phyloP scores from a whole-genome alignment of 1,140 invertebrate genomes.

The Achroia grisella region DNA sequence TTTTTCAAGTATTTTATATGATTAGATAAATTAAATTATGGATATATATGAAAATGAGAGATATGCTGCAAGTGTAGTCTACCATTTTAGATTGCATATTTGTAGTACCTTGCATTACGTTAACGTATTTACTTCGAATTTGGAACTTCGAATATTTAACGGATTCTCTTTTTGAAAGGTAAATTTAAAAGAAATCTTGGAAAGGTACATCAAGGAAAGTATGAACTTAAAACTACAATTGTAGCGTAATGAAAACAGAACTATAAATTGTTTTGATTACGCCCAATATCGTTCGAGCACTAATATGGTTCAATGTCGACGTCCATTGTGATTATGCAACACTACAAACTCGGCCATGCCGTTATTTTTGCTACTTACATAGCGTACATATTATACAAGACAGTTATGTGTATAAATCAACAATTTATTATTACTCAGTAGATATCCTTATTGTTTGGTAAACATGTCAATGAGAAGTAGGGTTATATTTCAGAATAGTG shows the following conservation, averaged over 20 bases:
- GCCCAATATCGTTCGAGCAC: neutral
- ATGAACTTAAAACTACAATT: too few species aligned
- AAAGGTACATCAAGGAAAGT: neutral
- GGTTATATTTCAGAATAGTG: too few species aligned
- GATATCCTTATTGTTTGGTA: too few species aligned
- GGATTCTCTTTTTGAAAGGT: conserved; percentile 51
- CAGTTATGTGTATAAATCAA: too few species aligned
- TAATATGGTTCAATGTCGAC: conserved; percentile 1
- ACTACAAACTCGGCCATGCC: neutral
- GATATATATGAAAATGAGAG: too few species aligned
- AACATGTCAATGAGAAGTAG: too few species aligned
- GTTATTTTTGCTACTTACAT: too few species aligned
- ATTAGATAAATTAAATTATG: neutral
- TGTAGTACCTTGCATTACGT: conserved; percentile 33
- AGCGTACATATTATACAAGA: too few species aligned
- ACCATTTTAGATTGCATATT: too few species aligned
- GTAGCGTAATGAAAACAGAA: neutral
- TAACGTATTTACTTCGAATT: conserved; percentile 69
- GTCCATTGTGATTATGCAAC: conserved; percentile 1
- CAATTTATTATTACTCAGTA: too few species aligned
- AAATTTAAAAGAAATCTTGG: conserved; percentile 5
- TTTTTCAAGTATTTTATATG: neutral
- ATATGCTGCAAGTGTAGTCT: too few species aligned
- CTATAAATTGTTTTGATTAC: neutral
- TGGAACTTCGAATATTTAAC: conserved; percentile 69